Percentiles rank a stretch among this genome's conserved stretches.
Evolutionary conservation across 1,140 invertebrate species (phyloP).

Genomic region (Oryctes rhinoceros): DNA sequence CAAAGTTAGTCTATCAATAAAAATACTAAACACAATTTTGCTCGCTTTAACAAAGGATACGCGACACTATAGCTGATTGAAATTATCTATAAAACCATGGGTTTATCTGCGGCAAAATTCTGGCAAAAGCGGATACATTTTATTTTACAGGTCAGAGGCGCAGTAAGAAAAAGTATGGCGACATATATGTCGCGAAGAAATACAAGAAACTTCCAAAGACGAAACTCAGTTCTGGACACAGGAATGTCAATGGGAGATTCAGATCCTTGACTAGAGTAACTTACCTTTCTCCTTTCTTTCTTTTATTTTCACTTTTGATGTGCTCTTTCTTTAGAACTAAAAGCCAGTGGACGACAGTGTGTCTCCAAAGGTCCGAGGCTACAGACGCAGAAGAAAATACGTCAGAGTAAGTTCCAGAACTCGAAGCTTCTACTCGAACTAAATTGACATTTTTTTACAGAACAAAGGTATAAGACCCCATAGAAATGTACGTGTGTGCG

Average conservation of each 20-base stretch:
- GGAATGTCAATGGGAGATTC: slow-evolving; percentile 10
- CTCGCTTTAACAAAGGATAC: too few relatives aligned
- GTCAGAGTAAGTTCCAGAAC: not conserved
- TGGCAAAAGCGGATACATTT: too few relatives aligned
- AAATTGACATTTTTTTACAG: not conserved
- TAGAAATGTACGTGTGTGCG: too few relatives aligned
- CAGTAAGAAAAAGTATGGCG: slow-evolving; percentile 24
- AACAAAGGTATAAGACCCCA: not conserved
- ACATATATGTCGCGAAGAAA: slow-evolving; percentile 32
- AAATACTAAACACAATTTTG: too few relatives aligned
- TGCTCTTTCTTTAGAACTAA: not conserved
- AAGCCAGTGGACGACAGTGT: not conserved
- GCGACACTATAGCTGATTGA: too few relatives aligned
- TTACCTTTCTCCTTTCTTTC: not conserved
- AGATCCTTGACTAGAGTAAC: slow-evolving; percentile 23
- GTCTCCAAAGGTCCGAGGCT: not conserved
- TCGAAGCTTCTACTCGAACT: not conserved
- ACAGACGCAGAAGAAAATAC: slow-evolving; percentile 5
- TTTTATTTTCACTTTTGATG: not conserved
- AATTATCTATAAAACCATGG: too few relatives aligned
- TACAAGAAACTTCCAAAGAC: not conserved
- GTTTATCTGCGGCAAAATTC: too few relatives aligned
- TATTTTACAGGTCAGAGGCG: not conserved
- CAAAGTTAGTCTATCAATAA: too few relatives aligned
- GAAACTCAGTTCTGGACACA: slow-evolving; percentile 17